Base-by-base conservation (phyloP, 2,113 vertebrate genomes). In the Procavia capensis region DNA sequence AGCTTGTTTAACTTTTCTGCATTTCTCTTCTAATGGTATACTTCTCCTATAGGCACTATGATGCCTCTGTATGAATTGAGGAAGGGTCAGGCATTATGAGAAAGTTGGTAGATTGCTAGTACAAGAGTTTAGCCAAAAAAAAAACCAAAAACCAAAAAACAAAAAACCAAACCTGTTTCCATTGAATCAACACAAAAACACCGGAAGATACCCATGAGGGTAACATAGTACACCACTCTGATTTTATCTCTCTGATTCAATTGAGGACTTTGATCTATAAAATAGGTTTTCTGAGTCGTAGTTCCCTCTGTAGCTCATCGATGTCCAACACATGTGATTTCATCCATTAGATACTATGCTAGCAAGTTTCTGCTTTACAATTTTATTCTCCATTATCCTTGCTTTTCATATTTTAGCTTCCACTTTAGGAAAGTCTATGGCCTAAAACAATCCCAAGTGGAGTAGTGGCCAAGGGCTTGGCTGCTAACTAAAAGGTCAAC, bases 321-420 rank as follows among this genome's bases (percentile, higher is more conserved):
- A 25, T 0, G 3, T 41, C 6, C 2, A 8, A 1, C 27, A 43
- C 2, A 0, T 2, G 2, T 0, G 1, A 16, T 9, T 9, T 9
- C 13, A 14, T 13, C 50, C 61, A 6, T 0, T 6, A 16, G 2
- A 45, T n/a, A 16, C 24, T 24, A 9, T 41, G 5, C 0, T 0
- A 20, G 19, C 2, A 39, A 27, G 5, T 13, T 22, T 36, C n/a
- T 36, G 0, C 13, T 27, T 61, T 43, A 7, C n/a, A 11, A 0
- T 11, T 14, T 36, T 39, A 6, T 39, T 47, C 0, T 43, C 50
- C 27, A 6, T 14, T 34, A 29, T 14, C 24, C 29, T 19, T 24
- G 7, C 29, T 20, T 2, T 50, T 78, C 75, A 61, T 54, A 19
- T 39, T 36, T 82, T 43, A 6, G 41, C 34, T 83, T 64, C 5